Evolutionary conservation across 2,113 vertebrate genomes (phyloP).

Genomic region (Tringa solitaria): DNA sequence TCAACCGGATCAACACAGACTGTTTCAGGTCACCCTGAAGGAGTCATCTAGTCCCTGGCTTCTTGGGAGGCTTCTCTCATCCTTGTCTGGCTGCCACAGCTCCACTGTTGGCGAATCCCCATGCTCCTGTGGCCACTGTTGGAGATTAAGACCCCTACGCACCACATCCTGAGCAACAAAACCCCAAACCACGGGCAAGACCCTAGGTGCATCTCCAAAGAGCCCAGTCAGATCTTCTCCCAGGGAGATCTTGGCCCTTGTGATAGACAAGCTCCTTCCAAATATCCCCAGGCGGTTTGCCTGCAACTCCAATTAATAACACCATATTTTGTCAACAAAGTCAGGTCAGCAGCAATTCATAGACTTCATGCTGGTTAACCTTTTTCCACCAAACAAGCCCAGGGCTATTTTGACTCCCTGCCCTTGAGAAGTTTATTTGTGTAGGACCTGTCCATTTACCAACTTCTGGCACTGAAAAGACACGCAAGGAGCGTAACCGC

Average conservation of each 20-base stretch:
- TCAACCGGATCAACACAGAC: neutral
- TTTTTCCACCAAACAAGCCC: conserved; percentile 22
- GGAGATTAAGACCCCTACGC: neutral
- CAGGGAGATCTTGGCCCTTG: neutral
- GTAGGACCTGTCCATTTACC: neutral
- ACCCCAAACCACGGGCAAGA: neutral
- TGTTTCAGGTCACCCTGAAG: neutral
- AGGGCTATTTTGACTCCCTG: conserved; percentile 31
- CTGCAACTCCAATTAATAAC: conserved; percentile 25
- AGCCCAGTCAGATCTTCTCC: neutral
- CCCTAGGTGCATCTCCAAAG: neutral
- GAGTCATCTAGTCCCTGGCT: neutral
- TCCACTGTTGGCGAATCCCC: neutral
- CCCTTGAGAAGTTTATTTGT: conserved; percentile 44
- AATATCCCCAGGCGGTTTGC: neutral
- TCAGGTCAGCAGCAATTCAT: neutral
- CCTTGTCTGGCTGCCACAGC: neutral
- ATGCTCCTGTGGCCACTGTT: accelerated
- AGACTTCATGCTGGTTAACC: conserved; percentile 10
- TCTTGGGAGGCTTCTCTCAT: neutral
- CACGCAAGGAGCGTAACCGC: accelerated
- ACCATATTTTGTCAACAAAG: conserved; percentile 12
- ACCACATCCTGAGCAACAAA: neutral
- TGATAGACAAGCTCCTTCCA: neutral
- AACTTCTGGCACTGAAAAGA: conserved; percentile 4